phyloP scores from a whole-genome alignment of 2,888 invertebrate species.

The Anagyrus pseudococci region DNA sequence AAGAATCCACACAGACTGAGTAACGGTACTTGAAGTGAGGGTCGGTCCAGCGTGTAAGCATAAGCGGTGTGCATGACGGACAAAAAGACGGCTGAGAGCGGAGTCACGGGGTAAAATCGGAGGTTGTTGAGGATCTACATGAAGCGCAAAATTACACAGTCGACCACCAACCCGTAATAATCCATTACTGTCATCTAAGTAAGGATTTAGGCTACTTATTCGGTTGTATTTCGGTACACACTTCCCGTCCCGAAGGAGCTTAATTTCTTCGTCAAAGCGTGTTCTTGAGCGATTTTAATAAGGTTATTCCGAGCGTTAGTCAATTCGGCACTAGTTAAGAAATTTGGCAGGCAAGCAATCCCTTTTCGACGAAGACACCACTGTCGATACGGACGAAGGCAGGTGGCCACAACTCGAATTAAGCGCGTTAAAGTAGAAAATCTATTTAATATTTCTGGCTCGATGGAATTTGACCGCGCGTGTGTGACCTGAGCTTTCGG shows the following conservation, averaged over 20 bases:
- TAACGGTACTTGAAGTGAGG: slow-evolving; percentile 4
- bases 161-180: slow-evolving; percentile 9
- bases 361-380: not conserved
- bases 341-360: not conserved
- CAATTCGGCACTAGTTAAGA: slow-evolving; percentile 1
- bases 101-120: slow-evolving; percentile 8
- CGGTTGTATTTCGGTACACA: not conserved
- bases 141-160: not conserved
- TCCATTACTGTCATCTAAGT: not conserved
- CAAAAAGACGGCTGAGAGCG: slow-evolving; percentile 9
- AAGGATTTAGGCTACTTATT: not conserved
- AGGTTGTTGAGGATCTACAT: not conserved
- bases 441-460: not conserved
- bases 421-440: slow-evolving; percentile 5
- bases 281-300: not conserved
- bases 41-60: slow-evolving; percentile 19
- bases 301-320: not conserved
- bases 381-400: not conserved
- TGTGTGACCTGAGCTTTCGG: too few species aligned
- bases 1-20: slow-evolving; percentile 14
- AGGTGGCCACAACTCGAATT: slow-evolving; percentile 1
- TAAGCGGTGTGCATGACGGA: not conserved
- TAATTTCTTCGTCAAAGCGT: not conserved
- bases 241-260: not conserved
- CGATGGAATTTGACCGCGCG: not conserved